These are phyloP conservation scores for Drosophila repletoides DNA, from an alignment of 1,140 invertebrate genomes.

Conservation along the genomic window DNA sequence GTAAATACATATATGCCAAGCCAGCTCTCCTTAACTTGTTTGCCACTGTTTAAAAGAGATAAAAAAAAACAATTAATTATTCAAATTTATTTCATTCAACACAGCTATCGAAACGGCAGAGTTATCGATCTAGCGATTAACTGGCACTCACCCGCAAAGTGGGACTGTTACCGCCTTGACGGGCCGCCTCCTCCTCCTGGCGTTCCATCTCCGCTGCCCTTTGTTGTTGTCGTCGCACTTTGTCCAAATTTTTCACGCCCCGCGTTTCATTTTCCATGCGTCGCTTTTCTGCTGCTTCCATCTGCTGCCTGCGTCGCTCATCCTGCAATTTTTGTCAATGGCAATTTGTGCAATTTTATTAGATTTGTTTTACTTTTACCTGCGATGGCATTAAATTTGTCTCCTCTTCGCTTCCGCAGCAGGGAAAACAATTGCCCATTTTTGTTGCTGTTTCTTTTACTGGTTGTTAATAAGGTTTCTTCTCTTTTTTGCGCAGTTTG, in stretches of 20 bases:
- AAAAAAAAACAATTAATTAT: neutral
- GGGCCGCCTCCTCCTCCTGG: constrained; percentile 64
- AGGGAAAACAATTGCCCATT: constrained; percentile 59
- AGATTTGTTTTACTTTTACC: constrained; percentile 30
- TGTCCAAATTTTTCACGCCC: constrained; percentile 74
- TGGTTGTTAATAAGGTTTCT: constrained; percentile 39
- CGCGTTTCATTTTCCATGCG: constrained; percentile 66
- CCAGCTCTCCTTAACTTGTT: constrained; percentile 26
- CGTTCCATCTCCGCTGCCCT: constrained; percentile 53
- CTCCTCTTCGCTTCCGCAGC: constrained; percentile 69
- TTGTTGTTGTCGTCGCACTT: constrained; percentile 67
- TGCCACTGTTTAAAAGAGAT: constrained; percentile 49
- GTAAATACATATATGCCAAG: neutral
- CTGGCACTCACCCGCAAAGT: constrained; percentile 55
- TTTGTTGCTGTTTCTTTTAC: neutral
- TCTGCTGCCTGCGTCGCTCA: constrained; percentile 66
- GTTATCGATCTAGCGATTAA: constrained; percentile 2
- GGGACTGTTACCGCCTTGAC: constrained; percentile 57
- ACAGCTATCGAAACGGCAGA: neutral
- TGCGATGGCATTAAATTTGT: constrained; percentile 72
- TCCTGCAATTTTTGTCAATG: constrained; percentile 43
- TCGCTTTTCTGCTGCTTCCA: constrained; percentile 76
- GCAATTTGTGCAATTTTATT: neutral
- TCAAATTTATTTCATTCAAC: neutral
- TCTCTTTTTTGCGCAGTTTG: constrained; percentile 47